Evolutionary conservation across 2,113 vertebrate genomes (phyloP), one percentile per base, ranked within the genome.

Genomic region (Rutilus rutilus): DNA sequence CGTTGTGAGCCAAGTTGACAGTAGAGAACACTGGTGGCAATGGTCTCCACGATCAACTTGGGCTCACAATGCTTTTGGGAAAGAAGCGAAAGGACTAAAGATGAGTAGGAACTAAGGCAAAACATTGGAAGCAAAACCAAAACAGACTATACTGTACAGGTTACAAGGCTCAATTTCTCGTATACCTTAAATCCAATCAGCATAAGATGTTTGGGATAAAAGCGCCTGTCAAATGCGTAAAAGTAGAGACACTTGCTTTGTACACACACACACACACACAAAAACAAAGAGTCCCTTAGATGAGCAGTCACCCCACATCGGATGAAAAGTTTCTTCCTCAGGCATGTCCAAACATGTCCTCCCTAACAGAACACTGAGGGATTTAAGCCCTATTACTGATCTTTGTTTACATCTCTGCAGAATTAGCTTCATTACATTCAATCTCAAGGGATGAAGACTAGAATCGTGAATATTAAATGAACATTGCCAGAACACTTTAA

Each of bases 371-470:
- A 77, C 15, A 39, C 75, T 65, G 19, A n/a, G 57, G 64, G 60
- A 85, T 78, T 25, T 64, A 47, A 75, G 17, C 33, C 17, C 7
- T 27, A 60, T 42, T 75, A 65, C 54, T 33, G 21, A 60, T 84
- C 73, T 52, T 39, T 78, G 74, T 76, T 85, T 78, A 67, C 75
- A 69, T 67, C 60, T 85, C 47, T 39, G 19, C n/a, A 78, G 60
- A 78, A 67, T 85, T 65, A 78, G 15, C 60, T 54, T 67, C 30
- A 67, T 67, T 85, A 27, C 33, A 33, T 69, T 39, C 8, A 47
- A 15, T 64, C 39, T 80, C 42, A 45, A 19, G 7, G 39, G 59
- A 47, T 65, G 59, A 65, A 62, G 1, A 80, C 36, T 78, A 47
- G 7, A 80, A 47, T 15, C n/a, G 9, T 47, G 36, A 39, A 27